Conservation (phyloP, 2,113 vertebrate species). For the Microtus oregoni region DNA sequence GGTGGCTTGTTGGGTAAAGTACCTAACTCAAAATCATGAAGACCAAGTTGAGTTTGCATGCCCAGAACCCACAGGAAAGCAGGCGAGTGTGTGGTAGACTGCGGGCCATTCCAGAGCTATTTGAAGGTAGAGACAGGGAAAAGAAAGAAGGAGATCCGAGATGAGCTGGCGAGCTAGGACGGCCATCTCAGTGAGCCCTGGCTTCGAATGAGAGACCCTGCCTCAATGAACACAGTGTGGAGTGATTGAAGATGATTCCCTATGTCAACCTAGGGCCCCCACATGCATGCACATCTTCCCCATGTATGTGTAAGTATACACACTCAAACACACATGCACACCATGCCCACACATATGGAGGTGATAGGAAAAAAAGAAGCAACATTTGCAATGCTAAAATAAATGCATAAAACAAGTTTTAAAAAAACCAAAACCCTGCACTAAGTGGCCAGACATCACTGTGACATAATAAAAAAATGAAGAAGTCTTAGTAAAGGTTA, state of each 20-base stretch:
- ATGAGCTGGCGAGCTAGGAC: background rate
- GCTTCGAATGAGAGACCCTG: background rate
- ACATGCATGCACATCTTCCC: no score
- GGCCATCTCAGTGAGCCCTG: no score
- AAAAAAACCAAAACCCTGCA: background rate
- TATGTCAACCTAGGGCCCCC: background rate
- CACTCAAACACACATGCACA: background rate
- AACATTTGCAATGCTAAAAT: background rate
- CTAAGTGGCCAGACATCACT: background rate
- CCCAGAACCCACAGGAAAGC: background rate
- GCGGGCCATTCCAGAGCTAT: background rate
- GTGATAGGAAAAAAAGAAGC: background rate
- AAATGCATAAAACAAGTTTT: background rate
- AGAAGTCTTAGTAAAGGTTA: conserved; percentile 40
- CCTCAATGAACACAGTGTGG: background rate
- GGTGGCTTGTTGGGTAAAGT: background rate
- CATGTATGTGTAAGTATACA: no score
- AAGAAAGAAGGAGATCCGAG: background rate
- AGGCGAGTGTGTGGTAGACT: background rate
- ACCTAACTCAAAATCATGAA: background rate
- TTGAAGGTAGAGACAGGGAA: background rate
- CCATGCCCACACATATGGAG: background rate
- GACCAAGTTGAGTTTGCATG: background rate
- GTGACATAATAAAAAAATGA: background rate
- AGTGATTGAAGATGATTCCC: no score